A percentile compares a stretch with the other conserved stretches of the same genome.
Conservation (phyloP, 1,140 invertebrate genomes). For the Hyles euphorbiae region DNA sequence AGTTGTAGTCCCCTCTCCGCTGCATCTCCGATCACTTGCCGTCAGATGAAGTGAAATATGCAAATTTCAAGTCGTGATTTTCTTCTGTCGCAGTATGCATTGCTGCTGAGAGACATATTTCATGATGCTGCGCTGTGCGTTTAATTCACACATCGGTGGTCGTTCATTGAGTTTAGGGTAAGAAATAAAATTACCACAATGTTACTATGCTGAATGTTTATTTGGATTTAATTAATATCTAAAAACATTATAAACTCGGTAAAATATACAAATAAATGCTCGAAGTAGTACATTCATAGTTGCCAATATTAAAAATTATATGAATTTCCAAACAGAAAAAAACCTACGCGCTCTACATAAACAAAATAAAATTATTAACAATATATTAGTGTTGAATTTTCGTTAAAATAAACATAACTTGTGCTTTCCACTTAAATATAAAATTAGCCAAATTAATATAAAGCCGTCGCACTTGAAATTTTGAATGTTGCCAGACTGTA, state of each 20-base stretch:
- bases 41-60: too few relatives aligned
- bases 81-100: too few relatives aligned
- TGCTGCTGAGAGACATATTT: too few relatives aligned
- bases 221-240: slow-evolving; percentile 68
- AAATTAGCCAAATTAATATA: slow-evolving; percentile 70
- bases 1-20: too few relatives aligned
- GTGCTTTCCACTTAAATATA: slow-evolving; percentile 66
- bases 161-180: neutral
- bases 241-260: slow-evolving; percentile 72
- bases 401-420: slow-evolving; percentile 67
- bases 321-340: slow-evolving; percentile 44
- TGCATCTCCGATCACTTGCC: too few relatives aligned
- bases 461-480: slow-evolving; percentile 40
- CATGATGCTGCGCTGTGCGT: neutral
- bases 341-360: slow-evolving; percentile 39
- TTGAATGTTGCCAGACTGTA: slow-evolving; percentile 44
- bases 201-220: slow-evolving; percentile 71
- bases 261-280: slow-evolving; percentile 72
- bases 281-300: slow-evolving; percentile 55
- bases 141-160: neutral
- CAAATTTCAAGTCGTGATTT: too few relatives aligned
- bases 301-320: slow-evolving; percentile 51
- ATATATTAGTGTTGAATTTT: slow-evolving; percentile 68
- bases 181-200: slow-evolving; percentile 2
- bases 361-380: slow-evolving; percentile 73